phyloP scores from a whole-genome alignment of 2,113 vertebrate species.

The Melanerpes aurifrons region DNA sequence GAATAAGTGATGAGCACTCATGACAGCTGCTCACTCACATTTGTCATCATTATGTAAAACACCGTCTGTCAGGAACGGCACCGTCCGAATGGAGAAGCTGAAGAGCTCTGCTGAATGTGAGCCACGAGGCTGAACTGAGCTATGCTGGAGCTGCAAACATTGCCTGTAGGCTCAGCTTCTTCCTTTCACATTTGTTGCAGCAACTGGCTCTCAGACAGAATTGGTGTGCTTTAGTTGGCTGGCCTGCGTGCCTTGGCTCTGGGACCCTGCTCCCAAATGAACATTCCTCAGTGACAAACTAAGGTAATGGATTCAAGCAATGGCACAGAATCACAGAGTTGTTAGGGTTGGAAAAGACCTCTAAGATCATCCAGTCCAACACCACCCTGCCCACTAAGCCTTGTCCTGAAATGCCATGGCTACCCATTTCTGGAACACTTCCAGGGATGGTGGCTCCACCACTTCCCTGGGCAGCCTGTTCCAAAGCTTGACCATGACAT shows the following conservation, averaged over 20 bases:
- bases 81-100: background rate
- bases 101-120: background rate
- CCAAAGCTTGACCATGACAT: background rate
- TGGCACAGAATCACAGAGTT: background rate
- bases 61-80: conserved; percentile 10
- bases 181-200: background rate
- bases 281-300: background rate
- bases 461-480: too few species aligned
- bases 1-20: conserved; percentile 13
- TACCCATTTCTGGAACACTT: too few species aligned
- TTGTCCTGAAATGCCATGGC: too few species aligned
- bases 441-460: too few species aligned
- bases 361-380: too few species aligned
- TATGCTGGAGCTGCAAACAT: background rate
- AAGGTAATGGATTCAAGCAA: background rate
- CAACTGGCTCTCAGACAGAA: background rate
- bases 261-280: background rate
- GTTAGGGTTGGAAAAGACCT: too few species aligned
- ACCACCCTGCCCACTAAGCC: too few species aligned
- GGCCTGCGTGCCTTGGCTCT: background rate
- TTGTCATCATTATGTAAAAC: conserved; percentile 64
- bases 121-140: background rate
- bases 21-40: conserved; percentile 62
- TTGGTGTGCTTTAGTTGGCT: background rate
- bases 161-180: background rate